These are phyloP conservation scores for Heliocidaris erythrogramma DNA, from an alignment of 35 echinoderm and acorn worm genomes.

Conservation along the genomic window DNA sequence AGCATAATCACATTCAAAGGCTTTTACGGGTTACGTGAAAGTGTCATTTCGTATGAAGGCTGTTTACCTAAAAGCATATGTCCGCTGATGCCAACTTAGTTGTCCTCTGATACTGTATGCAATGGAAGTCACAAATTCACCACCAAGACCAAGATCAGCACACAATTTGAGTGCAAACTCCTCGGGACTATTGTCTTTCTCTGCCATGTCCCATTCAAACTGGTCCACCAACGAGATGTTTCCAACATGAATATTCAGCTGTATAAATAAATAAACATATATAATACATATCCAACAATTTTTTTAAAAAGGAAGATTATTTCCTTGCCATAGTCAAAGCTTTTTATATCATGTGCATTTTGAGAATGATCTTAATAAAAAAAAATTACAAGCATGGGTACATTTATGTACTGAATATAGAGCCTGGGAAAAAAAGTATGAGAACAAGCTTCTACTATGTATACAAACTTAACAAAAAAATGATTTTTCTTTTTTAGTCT, in stretches of 20 bases:
- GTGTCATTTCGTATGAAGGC: not conserved
- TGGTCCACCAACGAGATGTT: constrained; percentile 97
- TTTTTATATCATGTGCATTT: too few relatives aligned
- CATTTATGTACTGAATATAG: too few relatives aligned
- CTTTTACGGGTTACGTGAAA: not conserved
- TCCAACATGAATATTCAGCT: constrained; percentile 94
- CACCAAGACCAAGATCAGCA: constrained; percentile 90
- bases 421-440: too few relatives aligned
- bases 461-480: too few relatives aligned
- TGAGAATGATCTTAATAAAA: too few relatives aligned
- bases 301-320: not conserved
- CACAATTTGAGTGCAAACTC: constrained; percentile 94
- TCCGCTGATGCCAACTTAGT: constrained; percentile 98
- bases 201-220: constrained; percentile 99
- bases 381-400: too few relatives aligned
- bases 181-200: constrained; percentile 93
- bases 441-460: too few relatives aligned
- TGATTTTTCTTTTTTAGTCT: too few relatives aligned
- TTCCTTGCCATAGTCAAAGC: not conserved
- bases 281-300: not conserved
- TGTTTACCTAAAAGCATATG: constrained; percentile 95
- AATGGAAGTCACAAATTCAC: constrained; percentile 97
- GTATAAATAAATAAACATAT: not conserved
- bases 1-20: too few relatives aligned
- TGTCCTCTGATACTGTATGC: constrained; percentile 98